Evolutionary conservation across 2,888 invertebrate species (phyloP), one percentile per base, ranked within the genome.

Genomic region (Drosophila trichaetosa): DNA sequence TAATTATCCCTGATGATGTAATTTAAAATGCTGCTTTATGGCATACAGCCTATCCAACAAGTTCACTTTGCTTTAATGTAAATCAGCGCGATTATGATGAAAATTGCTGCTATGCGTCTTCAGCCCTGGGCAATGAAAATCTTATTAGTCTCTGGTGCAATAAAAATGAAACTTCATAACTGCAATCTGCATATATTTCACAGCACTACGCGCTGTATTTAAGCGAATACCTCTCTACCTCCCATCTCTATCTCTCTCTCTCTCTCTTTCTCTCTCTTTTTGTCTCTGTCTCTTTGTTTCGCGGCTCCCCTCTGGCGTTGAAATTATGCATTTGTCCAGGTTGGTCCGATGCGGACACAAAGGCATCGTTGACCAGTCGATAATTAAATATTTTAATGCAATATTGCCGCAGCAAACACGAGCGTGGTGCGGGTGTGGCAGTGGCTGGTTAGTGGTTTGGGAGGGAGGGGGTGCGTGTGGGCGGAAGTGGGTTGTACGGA

Each of bases 361-460:
- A 80, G 80, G 77, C 73, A 64, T 46, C 58, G 63, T 57, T 68
- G 66, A 65, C 80, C 80, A 80, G 73, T 65, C 74, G 85, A 87
- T 85, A 85, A 85, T 85, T 84, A 89, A 87, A 85, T 89, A 89
- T 80, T 89, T 85, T 84, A 89, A 87, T 89, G 85, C 87, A 73
- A 89, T 87, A 80, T 80, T 82, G 76, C 59, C 52, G 58, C 58
- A 51, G 62, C 71, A 57, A 57, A 64, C 60, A 54, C 21, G 54
- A 53, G 36, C 33, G 16, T 48, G n/a, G 18, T 11, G 27, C 52
- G 38, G 40, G 40, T 18, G 57, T 36, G 53, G 18, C 31, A 54
- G 8, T 40, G 31, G 38, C 7, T 2, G 24, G 18, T 3, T 3
- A 18, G 11, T 6, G 24, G 40, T 38, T 16, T n/a, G 7, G 4